Evolutionary conservation across 2,888 invertebrate species (phyloP), one percentile per base, ranked within the genome.

Genomic region (Dolomedes plantarius): DNA sequence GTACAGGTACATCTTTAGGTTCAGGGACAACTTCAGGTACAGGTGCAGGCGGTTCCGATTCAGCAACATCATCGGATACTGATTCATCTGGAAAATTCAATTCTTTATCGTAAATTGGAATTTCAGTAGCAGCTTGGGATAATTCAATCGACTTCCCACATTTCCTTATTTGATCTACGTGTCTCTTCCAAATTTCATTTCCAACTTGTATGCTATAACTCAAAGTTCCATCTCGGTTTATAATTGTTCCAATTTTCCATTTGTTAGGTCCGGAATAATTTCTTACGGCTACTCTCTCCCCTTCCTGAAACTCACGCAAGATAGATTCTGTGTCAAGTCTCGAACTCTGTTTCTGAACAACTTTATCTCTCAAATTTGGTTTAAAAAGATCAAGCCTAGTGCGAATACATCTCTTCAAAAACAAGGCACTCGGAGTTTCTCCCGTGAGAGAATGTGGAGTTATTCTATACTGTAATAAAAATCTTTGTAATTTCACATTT

Each of bases 281-380:
- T 74, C 74, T 74, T 74, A 74, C 32, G 74, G 62, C 62, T 74
- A 74, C 74, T 74, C 74, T 74, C 64, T 74, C 74, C 74, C 74
- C 74, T 74, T 74, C 74, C 74, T 74, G 74, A 74, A 74, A 74
- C 74, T 74, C 74, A 74, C 74, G 74, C 74, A 74, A 74, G 74
- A 74, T 62, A 74, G 74, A 62, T 74, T 74, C 74, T 74, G 74
- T 62, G 74, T 74, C 64, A 74, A 74, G 64, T 62, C 74, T 74
- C 74, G 74, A 74, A 74, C 74, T 74, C 74, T 74, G 74, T 74
- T 77, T 67, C 56, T 67, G 68, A 32, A 67, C 68, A 68, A 77
- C 77, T 67, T 65, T 77, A 50, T 65, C 77, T 67, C 68, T 77
- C 50, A 77, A 56, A 19, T 77, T 69, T 67, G 77, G 77, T 77